Percentiles rank a stretch among this genome's conserved stretches.
These are phyloP conservation scores for Heliconius aoede DNA, from an alignment of 2,888 invertebrate genomes.

Conservation along the genomic window DNA sequence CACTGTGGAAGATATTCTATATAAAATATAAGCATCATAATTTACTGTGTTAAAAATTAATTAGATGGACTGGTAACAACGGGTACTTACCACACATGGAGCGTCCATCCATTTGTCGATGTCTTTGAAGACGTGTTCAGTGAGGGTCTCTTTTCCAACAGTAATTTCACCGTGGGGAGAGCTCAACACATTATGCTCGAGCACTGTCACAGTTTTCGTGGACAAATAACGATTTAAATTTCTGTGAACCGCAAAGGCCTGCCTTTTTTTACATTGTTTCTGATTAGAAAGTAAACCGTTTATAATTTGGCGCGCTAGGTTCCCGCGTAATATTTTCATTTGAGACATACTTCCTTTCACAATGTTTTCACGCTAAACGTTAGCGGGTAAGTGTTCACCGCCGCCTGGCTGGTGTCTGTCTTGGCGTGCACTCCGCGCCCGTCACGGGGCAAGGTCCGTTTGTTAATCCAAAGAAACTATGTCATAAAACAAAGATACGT, in stretches of 20 bases:
- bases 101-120: slow-evolving; percentile 82
- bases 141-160: slow-evolving; percentile 82
- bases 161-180: slow-evolving; percentile 80
- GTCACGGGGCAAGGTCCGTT: slow-evolving; percentile 74
- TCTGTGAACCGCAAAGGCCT: slow-evolving; percentile 24
- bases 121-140: slow-evolving; percentile 84
- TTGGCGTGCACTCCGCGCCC: slow-evolving; percentile 66
- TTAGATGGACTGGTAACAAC: not conserved
- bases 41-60: not conserved
- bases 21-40: not conserved
- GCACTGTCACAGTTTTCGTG: slow-evolving; percentile 66
- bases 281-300: slow-evolving; percentile 52
- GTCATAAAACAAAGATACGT: slow-evolving; percentile 12
- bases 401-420: slow-evolving; percentile 59
- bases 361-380: slow-evolving; percentile 65
- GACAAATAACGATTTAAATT: slow-evolving; percentile 60
- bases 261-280: slow-evolving; percentile 55
- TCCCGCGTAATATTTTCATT: slow-evolving; percentile 78
- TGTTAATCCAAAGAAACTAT: slow-evolving; percentile 40
- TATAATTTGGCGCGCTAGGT: slow-evolving; percentile 69
- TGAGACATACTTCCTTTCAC: slow-evolving; percentile 69
- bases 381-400: slow-evolving; percentile 62
- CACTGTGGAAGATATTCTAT: not conserved
- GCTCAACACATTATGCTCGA: slow-evolving; percentile 64
- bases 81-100: slow-evolving; percentile 85